Conservation (phyloP, 2,888 invertebrate genomes). For the Rotaria sp. region DNA sequence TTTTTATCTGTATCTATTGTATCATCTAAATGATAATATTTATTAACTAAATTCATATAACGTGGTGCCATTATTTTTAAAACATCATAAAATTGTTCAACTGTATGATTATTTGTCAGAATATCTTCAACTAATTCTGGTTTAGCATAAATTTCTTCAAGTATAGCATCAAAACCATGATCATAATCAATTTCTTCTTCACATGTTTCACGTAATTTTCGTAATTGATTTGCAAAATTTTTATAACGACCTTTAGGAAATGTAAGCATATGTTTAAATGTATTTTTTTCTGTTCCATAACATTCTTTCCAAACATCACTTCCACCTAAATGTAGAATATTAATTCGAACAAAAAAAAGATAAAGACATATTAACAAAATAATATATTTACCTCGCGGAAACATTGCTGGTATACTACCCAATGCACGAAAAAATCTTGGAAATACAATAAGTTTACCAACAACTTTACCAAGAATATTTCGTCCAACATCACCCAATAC, state of each 20-base stretch:
- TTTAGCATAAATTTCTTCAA: slow-evolving; percentile 25
- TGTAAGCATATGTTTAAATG: neutral
- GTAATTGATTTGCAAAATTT: neutral
- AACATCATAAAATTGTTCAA: neutral
- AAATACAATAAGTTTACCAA: slow-evolving; percentile 17
- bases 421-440: slow-evolving; percentile 19
- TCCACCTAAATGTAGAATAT: neutral
- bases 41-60: neutral
- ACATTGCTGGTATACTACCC: neutral
- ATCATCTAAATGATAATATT: neutral
- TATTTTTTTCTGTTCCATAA: neutral
- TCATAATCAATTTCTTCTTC: neutral
- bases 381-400: neutral
- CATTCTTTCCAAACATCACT: neutral
- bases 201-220: neutral
- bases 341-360: neutral
- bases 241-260: neutral
- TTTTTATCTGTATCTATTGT: neutral
- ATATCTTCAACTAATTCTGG: neutral
- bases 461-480: neutral
- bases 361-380: too few relatives aligned
- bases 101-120: neutral
- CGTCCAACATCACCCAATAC: slow-evolving; percentile 3
- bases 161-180: slow-evolving; percentile 19
- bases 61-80: slow-evolving; percentile 6